These are phyloP conservation scores for Silurus meridionalis DNA, from an alignment of 2,113 vertebrate species.

Conservation along the genomic window DNA sequence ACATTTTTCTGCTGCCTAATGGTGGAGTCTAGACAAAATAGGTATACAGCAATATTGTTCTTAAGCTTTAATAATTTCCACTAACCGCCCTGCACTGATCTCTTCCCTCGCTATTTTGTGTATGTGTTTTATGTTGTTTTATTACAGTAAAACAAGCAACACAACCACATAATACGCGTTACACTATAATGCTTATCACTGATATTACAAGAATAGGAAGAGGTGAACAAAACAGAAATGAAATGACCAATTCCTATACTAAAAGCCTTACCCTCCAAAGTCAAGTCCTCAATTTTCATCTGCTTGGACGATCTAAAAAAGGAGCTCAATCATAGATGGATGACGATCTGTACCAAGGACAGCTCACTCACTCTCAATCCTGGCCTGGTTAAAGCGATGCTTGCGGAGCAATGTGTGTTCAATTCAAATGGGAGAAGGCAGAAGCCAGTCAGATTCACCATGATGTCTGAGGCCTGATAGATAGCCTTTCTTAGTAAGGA, in stretches of 20 bases:
- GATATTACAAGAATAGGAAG: constrained; percentile 19
- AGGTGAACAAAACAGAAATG: constrained; percentile 51
- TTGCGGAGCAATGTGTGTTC: constrained; percentile 68
- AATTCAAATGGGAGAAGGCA: constrained; percentile 78
- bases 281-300: constrained; percentile 75
- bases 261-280: constrained; percentile 61
- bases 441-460: constrained; percentile 73
- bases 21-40: background rate
- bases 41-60: background rate
- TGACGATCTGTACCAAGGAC: constrained; percentile 79
- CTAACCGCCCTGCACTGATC: background rate
- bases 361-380: constrained; percentile 82
- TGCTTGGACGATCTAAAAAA: constrained; percentile 69
- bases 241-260: constrained; percentile 40
- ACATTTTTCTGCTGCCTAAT: background rate
- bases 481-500: constrained; percentile 79
- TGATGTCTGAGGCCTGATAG: constrained; percentile 74
- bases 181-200: constrained; percentile 28
- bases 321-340: constrained; percentile 76
- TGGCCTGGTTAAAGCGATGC: constrained; percentile 69
- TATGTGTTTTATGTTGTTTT: constrained; percentile 1
- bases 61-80: constrained; percentile 9
- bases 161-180: constrained; percentile 16
- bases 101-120: background rate
- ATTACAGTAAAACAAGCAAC: constrained; percentile 5